Evolutionary conservation across 2,797 vertebrate species (phyloP), one percentile per base, ranked within the genome.

Genomic region (Anabas testudineus): DNA sequence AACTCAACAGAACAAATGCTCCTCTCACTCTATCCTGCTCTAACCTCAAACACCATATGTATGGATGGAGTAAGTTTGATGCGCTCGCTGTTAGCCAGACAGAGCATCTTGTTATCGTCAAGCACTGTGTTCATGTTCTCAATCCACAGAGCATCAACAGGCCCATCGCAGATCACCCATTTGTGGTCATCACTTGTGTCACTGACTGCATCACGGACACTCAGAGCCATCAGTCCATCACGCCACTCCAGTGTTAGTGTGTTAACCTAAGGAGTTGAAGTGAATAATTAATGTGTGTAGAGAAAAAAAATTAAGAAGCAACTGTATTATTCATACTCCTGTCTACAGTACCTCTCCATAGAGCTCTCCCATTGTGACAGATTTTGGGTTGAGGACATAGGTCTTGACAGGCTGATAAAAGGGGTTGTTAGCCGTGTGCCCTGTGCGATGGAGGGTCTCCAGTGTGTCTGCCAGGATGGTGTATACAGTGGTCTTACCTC

Each of bases 61-160:
- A 97, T 95, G n/a, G 94, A 92, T 18, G 94, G 85, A 0, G 95
- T 96, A 41, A 97, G 95, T 83, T 97, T 97, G 88, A 97, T 97
- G 72, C 96, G 87, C 80, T 97, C 96, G 66, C 96, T 95, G 86
- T 96, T 97, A 12, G 96, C 96, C 86, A 97, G 85, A 71, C 96
- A 97, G 52, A 97, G 94, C 96, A 96, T 97, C 87, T 97, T 97
- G 85, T 97, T 97, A 82, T 97, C 96, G 51, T 97, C 96, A 86
- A 97, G 75, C 26, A 97, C 96, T 0, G 96, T 97, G 80, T 97
- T 97, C 95, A 97, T 94, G 70, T 97, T 97, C 92, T 97, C 96
- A 34, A 97, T 96, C 96, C 96, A 97, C 60, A 97, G 86, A 4
- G 95, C 96, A 12, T 97, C 96, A 26, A 97, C 96, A 0, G 96